Base-by-base conservation (phyloP, 1,140 invertebrate species). In the Ceratosolen solmsi region DNA sequence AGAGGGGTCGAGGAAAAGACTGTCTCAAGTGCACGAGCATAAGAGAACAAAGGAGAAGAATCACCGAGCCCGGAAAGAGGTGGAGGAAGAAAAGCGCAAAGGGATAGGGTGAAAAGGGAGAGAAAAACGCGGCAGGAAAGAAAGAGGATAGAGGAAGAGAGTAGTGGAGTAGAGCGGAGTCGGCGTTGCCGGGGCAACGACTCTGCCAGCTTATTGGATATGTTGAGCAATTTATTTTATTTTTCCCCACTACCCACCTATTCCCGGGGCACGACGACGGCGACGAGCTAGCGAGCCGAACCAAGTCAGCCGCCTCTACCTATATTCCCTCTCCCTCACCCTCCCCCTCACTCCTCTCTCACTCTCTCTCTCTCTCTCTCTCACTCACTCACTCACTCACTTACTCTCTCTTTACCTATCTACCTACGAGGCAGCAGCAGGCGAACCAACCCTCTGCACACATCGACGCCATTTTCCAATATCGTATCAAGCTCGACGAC, bases 181-280 rank as follows among this genome's bases (percentile, higher is more conserved):
- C 89, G 87, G 87, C 89, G 90, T 91, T 89, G 89, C 89, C 89
- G 86, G 85, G 89, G 90, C 89, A 90, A 91, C 90, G 89, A 89
- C 88, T 90, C 90, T 88, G 89, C 89, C 89, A 91, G 89, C 90
- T 91, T 91, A 91, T 91, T 91, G 90, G 90, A 91, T 90, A 91
- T 90, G 90, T 91, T 90, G 89, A 90, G 89, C 90, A 91, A 91
- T 91, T 91, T 90, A 91, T 91, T 91, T 91, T 91, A 91, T 91
- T 91, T 91, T 91, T 91, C 89, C 89, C 89, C 89, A 87, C 89
- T 89, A 87, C 85, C 84, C 80, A 84, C 30, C 63, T 77, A 77
- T 70, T 79, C 83, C 63, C 80, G 77, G 79, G 77, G 27, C 33
- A 38, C 30, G 56, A 85, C 76, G 60, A 76, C 80, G 51, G 7